Percentiles rank a stretch among this genome's conserved stretches.
Evolutionary conservation across 2,113 vertebrate genomes (phyloP).

Genomic region (Mugil cephalus): DNA sequence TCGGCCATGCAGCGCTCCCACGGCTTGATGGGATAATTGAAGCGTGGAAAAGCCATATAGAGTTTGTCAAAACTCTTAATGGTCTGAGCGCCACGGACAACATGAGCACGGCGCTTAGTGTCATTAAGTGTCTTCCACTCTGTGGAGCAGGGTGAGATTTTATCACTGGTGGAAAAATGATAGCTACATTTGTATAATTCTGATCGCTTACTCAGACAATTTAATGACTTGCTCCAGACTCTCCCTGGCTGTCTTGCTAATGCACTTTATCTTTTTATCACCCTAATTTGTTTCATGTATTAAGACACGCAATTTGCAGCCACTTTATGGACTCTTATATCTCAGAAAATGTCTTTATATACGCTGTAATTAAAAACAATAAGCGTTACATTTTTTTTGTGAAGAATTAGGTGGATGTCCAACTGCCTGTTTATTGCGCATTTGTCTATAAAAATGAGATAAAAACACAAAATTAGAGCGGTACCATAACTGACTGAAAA

Average conservation of each 20-base stretch:
- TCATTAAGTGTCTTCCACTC: slow-evolving; percentile 47
- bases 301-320: slow-evolving; percentile 15
- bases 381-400: no score
- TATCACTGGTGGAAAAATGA: slow-evolving; percentile 26
- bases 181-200: slow-evolving; percentile 34
- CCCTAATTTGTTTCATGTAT: slow-evolving; percentile 1
- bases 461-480: no score
- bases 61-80: slow-evolving; percentile 71
- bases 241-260: neutral
- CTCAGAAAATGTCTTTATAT: neutral
- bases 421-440: neutral
- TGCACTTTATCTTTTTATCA: slow-evolving; percentile 16
- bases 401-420: no score
- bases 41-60: slow-evolving; percentile 67
- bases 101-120: slow-evolving; percentile 49
- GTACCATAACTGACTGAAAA: no score
- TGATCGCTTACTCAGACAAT: slow-evolving; percentile 34
- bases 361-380: neutral
- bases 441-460: neutral
- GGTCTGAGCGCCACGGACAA: slow-evolving; percentile 43
- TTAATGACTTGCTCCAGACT: slow-evolving; percentile 39
- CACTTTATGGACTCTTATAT: neutral
- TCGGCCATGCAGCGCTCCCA: slow-evolving; percentile 33
- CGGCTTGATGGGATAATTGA: slow-evolving; percentile 73
- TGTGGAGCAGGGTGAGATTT: slow-evolving; percentile 43